Percentiles rank a stretch among this genome's conserved stretches.
phyloP scores from a whole-genome alignment of 92 coral and sea anemone genomes.

The Actinernus sp. region DNA sequence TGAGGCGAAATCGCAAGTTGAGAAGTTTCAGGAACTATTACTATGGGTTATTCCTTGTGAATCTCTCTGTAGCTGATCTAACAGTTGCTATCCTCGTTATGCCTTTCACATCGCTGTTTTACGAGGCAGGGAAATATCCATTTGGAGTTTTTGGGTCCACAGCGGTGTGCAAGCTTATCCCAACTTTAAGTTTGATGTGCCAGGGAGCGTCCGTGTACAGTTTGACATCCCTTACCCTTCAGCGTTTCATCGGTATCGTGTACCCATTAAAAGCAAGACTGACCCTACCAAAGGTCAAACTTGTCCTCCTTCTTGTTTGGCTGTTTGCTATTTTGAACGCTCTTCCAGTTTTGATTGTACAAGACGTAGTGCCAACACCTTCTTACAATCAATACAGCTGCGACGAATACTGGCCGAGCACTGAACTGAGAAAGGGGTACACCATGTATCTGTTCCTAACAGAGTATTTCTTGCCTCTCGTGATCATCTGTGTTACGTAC shows the following conservation, averaged over 20 bases:
- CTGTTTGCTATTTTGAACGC: slow-evolving; percentile 76
- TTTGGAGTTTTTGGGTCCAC: slow-evolving; percentile 90
- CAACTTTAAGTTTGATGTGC: slow-evolving; percentile 76
- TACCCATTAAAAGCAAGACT: slow-evolving; percentile 86
- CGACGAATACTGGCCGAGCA: slow-evolving; percentile 76
- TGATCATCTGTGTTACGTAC: slow-evolving; percentile 80
- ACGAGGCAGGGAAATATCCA: slow-evolving; percentile 89
- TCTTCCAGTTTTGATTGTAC: slow-evolving; percentile 64
- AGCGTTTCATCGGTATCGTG: slow-evolving; percentile 87
- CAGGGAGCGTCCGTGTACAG: slow-evolving; percentile 86
- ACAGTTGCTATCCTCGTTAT: slow-evolving; percentile 78
- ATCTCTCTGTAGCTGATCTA: slow-evolving; percentile 82
- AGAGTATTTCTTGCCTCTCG: slow-evolving; percentile 75
- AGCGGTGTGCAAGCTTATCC: slow-evolving; percentile 87
- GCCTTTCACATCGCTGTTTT: slow-evolving; percentile 79
- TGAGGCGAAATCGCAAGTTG: slow-evolving; percentile 70
- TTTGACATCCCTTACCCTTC: slow-evolving; percentile 79
- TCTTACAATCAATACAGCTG: slow-evolving; percentile 82
- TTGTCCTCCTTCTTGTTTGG: slow-evolving; percentile 79
- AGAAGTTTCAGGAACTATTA: slow-evolving; percentile 91
- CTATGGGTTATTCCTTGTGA: slow-evolving; percentile 82
- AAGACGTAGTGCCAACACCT: slow-evolving; percentile 60
- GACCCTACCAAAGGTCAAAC: slow-evolving; percentile 78
- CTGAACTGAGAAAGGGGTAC: slow-evolving; percentile 61
- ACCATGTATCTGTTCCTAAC: slow-evolving; percentile 79